Evolutionary conservation across 1,140 invertebrate genomes (phyloP), one percentile per base, ranked within the genome.

Genomic region (Drosophila azteca): DNA sequence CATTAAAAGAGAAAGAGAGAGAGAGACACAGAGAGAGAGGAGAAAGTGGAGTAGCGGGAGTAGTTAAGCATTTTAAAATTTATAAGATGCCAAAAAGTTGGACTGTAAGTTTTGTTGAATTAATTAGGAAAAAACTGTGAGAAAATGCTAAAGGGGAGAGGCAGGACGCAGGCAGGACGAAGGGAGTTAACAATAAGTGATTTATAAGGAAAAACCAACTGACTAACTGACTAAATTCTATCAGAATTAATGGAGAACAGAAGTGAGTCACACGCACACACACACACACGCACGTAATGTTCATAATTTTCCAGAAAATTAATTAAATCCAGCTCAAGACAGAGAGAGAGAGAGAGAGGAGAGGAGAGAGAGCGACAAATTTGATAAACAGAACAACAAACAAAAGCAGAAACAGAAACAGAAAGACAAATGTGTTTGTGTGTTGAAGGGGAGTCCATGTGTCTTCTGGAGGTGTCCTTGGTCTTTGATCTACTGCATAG

Each of bases 61-160:
- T 78, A 85, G 81, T 87, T 78, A 87, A 87, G 70, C 59, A 82
- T 87, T 87, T 87, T 82, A 87, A 87, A 87, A 87, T 87, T 87
- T 88, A 87, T 87, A 87, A 88, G 83, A 88, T 88, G 83, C 78
- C 83, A 76, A 87, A 82, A 87, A 87, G 78, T 87, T 88, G 73
- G 75, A 70, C 75, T 61, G 70, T 79, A 76, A 87, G 83, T 88
- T 88, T 68, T 72, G 79, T 79, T 74, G 83, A 88, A 88, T 87
- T 88, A 87, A 87, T 87, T 82, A 88, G 78, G 67, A 46, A 59
- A 75, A 39, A 54, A 70, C 60, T 26, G 7, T 4, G 11, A 41
- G 43, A 24, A 45, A 24, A 9, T n/a, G 5, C 26, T 53, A 17
- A 35, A 8, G 43, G 8, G 8, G 15, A 22, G 20, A 24, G 17